A percentile compares a stretch with the other conserved stretches of the same genome.
phyloP scores from a whole-genome alignment of 2,797 vertebrate genomes.

The Acanthiza pusilla region DNA sequence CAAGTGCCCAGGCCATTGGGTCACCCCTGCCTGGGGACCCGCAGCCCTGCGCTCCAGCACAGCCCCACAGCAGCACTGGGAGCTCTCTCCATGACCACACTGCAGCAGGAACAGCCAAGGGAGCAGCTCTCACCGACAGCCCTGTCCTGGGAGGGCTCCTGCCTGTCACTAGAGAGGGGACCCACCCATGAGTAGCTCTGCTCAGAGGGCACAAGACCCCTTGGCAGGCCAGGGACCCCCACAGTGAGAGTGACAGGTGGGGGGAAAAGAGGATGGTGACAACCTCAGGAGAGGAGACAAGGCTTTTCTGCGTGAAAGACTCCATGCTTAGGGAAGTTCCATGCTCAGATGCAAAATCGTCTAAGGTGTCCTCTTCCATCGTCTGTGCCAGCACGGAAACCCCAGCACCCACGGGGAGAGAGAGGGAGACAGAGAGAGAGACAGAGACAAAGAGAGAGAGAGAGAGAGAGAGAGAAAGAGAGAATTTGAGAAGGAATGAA shows the following conservation, averaged over 20 bases:
- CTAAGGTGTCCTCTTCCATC: conserved; percentile 80
- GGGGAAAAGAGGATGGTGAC: conserved; percentile 43
- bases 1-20: neutral
- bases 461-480: neutral
- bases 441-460: neutral
- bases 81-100: neutral
- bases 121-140: neutral
- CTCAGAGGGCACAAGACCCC: neutral
- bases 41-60: neutral
- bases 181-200: neutral
- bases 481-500: conserved; percentile 51
- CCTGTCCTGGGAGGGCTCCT: neutral
- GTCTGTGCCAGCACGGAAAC: conserved; percentile 78
- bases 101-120: neutral
- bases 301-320: conserved; percentile 93
- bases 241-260: neutral
- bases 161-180: neutral
- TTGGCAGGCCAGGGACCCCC: neutral
- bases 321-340: conserved; percentile 84
- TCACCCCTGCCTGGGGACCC: neutral
- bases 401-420: conserved; percentile 57
- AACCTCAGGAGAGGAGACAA: conserved; percentile 96
- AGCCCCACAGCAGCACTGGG: neutral
- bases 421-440: neutral
- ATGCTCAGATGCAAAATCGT: conserved; percentile 84